These are phyloP conservation scores for Echinometra lucunter DNA, from an alignment of 53 echinoderm and acorn worm genomes.

Conservation along the genomic window DNA sequence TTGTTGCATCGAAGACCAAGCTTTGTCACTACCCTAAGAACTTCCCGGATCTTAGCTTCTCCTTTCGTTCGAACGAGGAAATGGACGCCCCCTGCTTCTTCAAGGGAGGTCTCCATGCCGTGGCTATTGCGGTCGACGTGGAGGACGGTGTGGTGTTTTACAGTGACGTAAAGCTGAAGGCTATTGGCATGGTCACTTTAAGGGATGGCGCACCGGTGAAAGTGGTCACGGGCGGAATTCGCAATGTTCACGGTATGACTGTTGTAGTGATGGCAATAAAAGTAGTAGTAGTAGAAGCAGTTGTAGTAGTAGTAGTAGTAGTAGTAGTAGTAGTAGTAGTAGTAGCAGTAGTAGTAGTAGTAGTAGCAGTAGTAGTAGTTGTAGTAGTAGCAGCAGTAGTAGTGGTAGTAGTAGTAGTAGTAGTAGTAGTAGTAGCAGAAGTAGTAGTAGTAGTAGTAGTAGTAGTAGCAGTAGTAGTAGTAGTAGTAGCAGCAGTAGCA, in stretches of 20 bases:
- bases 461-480: no score
- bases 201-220: constrained; percentile 4
- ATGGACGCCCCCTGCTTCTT: constrained; percentile 78
- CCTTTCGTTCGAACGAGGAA: background rate
- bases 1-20: constrained; percentile 70
- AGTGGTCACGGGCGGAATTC: constrained; percentile 58
- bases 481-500: no score
- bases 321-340: no score
- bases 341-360: no score
- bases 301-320: no score
- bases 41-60: constrained; percentile 69
- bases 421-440: no score
- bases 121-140: constrained; percentile 77
- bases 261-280: no score
- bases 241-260: constrained; percentile 68
- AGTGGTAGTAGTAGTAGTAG: no score
- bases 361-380: no score
- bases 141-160: constrained; percentile 79
- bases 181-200: constrained; percentile 62
- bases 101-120: constrained; percentile 65
- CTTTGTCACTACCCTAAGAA: constrained; percentile 83
- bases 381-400: no score
- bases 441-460: no score
- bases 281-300: no score
- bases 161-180: constrained; percentile 73